Percentiles rank a stretch among this genome's conserved stretches.
These are phyloP conservation scores for Botrylloides violaceus DNA, from an alignment of 23 tunicate genomes.

Conservation along the genomic window DNA sequence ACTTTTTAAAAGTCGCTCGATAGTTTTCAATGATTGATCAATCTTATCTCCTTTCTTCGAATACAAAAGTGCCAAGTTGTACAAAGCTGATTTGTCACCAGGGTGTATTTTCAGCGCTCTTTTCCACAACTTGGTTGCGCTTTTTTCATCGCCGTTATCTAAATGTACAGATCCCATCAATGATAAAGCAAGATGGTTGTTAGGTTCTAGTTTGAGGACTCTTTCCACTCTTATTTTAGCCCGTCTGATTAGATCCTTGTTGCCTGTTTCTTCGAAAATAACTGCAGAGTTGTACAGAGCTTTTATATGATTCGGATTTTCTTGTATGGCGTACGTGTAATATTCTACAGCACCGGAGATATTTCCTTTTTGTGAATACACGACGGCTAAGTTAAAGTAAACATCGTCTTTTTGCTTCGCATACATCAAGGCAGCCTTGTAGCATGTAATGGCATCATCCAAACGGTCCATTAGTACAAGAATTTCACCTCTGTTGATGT, in stretches of 20 bases:
- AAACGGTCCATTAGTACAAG: conserved; percentile 27
- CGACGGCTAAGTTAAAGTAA: conserved; percentile 60
- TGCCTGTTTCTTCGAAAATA: conserved; percentile 56
- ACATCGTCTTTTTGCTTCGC: conserved; percentile 38
- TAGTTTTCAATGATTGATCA: conserved; percentile 17
- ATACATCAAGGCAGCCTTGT: conserved; percentile 35
- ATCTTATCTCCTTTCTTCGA: conserved; percentile 38
- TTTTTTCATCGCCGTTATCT: conserved; percentile 31
- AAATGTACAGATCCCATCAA: conserved; percentile 36
- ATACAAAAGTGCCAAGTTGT: conserved; percentile 44
- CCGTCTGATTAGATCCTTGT: conserved; percentile 14
- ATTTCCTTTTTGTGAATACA: conserved; percentile 43
- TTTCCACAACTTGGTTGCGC: conserved; percentile 26
- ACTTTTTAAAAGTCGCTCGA: conserved; percentile 20
- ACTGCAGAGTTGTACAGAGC: conserved; percentile 83
- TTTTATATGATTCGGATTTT: conserved; percentile 44
- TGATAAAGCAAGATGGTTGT: conserved; percentile 29
- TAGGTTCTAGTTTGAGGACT: conserved; percentile 30
- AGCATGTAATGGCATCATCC: conserved; percentile 40
- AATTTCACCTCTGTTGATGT: conserved; percentile 75
- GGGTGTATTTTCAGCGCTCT: conserved; percentile 28
- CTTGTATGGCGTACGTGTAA: conserved; percentile 66
- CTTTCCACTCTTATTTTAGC: conserved; percentile 33
- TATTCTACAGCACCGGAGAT: conserved; percentile 55
- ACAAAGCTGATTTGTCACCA: conserved; percentile 27